phyloP scores from a whole-genome alignment of 1,140 invertebrate genomes.

The Rhyacophila brunnea region DNA sequence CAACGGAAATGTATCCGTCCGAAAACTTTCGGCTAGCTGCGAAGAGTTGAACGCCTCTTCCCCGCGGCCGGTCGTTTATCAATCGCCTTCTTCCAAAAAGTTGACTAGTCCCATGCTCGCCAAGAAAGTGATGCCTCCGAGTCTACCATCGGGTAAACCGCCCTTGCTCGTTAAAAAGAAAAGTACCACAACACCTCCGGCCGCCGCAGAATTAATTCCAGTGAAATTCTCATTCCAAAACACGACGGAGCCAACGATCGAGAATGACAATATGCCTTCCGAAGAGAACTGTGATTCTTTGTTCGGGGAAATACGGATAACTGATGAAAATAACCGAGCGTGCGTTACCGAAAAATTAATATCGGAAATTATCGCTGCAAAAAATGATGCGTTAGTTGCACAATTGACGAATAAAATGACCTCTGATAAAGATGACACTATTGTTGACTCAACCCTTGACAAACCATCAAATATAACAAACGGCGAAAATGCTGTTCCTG shows the following conservation, averaged over 20 bases:
- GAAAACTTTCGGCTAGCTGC: slow-evolving; percentile 38
- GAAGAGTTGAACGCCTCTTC: slow-evolving; percentile 41
- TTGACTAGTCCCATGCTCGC: slow-evolving; percentile 19
- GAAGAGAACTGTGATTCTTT: not conserved
- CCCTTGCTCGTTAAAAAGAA: slow-evolving; percentile 15
- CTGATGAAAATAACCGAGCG: slow-evolving; percentile 44
- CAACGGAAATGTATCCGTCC: slow-evolving; percentile 33
- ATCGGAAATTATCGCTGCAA: slow-evolving; percentile 53
- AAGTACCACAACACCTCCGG: slow-evolving; percentile 10
- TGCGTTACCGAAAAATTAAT: slow-evolving; percentile 53
- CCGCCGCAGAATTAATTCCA: not conserved
- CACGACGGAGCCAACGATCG: not conserved
- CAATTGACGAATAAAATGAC: slow-evolving; percentile 15
- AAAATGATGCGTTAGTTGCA: slow-evolving; percentile 36
- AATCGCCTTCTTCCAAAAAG: slow-evolving; percentile 47
- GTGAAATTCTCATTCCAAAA: slow-evolving; percentile 7
- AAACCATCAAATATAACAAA: not conserved
- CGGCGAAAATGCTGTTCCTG: not conserved
- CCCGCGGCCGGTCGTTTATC: slow-evolving; percentile 42
- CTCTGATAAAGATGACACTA: not conserved
- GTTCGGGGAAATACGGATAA: not conserved
- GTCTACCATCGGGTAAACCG: slow-evolving; percentile 24
- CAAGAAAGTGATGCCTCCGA: slow-evolving; percentile 26
- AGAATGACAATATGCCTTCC: not conserved
- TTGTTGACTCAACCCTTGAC: not conserved